Evolutionary conservation across 2,113 vertebrate species (phyloP).

Genomic region (Dasyprocta punctata): DNA sequence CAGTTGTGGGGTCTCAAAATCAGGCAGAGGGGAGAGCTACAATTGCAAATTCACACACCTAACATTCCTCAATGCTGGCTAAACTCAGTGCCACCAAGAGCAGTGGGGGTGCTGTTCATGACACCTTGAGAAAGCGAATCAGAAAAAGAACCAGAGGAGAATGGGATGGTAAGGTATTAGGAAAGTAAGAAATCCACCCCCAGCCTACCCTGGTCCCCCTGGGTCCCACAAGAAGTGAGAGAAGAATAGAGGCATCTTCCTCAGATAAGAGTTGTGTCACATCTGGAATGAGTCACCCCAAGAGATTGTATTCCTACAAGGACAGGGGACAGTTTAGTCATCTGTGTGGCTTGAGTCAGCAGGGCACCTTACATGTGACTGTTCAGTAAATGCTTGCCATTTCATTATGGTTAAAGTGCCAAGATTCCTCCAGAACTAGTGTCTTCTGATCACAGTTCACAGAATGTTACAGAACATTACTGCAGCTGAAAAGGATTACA

Average conservation of each 20-base stretch:
- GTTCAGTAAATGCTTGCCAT: background rate
- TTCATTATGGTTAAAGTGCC: background rate
- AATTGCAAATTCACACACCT: background rate
- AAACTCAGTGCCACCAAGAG: background rate
- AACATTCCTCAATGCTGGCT: background rate
- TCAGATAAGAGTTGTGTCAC: background rate
- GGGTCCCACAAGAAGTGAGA: background rate
- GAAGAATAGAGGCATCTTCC: background rate
- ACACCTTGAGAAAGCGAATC: background rate
- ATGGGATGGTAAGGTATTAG: background rate
- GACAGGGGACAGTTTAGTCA: background rate
- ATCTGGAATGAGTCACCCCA: background rate
- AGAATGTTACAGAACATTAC: background rate
- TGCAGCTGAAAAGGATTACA: background rate
- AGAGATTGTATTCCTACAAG: background rate
- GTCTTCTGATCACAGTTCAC: background rate
- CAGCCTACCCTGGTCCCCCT: background rate
- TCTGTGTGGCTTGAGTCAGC: background rate
- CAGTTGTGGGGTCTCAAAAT: background rate
- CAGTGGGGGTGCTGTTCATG: background rate
- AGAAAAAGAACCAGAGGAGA: background rate
- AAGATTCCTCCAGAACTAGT: background rate
- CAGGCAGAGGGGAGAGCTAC: background rate
- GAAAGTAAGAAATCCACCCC: background rate
- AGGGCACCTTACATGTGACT: background rate